phyloP scores from a whole-genome alignment of 2,888 invertebrate species.

The Pristionchus fissidentatus region DNA sequence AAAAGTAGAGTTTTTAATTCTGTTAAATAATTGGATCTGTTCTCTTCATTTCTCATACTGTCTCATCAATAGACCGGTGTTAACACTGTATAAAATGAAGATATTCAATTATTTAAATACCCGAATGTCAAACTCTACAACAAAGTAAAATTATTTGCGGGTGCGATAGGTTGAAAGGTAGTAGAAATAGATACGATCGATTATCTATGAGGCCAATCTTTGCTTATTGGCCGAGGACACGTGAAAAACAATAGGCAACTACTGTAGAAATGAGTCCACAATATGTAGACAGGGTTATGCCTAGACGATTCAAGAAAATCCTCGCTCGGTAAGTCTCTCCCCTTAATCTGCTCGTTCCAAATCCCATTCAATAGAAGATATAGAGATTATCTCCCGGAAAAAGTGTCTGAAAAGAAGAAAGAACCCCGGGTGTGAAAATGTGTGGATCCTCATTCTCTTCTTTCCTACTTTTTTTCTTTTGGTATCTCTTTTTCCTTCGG shows the following conservation, averaged over 20 bases:
- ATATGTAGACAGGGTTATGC: neutral
- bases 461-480: no score
- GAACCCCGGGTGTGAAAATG: neutral
- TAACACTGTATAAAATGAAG: no score
- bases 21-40: neutral
- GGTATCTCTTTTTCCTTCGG: neutral
- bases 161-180: no score
- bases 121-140: no score
- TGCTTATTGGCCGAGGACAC: neutral
- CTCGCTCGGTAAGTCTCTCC: neutral
- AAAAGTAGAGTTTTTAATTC: no score
- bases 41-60: no score
- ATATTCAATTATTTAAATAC: no score
- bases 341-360: neutral
- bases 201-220: neutral
- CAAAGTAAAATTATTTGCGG: no score
- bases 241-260: constrained; percentile 20
- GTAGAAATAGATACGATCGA: neutral
- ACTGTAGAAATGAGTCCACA: neutral
- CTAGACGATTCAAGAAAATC: neutral
- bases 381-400: neutral
- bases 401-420: neutral
- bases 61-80: no score
- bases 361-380: neutral
- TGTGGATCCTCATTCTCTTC: neutral